Evolutionary conservation across 2,888 invertebrate species (phyloP).

Genomic region (Thymelicus lineola): DNA sequence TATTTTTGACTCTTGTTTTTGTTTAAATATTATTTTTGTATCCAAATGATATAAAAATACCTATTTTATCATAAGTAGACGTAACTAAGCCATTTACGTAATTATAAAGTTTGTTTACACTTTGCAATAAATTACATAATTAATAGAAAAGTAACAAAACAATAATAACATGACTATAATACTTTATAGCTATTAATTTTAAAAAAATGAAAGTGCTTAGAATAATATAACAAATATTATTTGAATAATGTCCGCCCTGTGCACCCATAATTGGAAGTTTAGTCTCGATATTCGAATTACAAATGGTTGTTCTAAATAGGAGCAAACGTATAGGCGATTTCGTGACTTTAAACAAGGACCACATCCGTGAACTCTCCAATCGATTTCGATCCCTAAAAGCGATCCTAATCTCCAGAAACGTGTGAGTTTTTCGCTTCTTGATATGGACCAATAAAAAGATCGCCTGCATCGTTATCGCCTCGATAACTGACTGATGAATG

Average conservation of each 20-base stretch:
- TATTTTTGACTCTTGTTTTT: too few species aligned
- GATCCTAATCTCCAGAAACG: slow-evolving; percentile 66
- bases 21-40: too few species aligned
- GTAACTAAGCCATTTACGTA: too few species aligned
- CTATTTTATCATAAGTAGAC: too few species aligned
- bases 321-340: slow-evolving; percentile 21
- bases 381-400: slow-evolving; percentile 37
- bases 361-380: slow-evolving; percentile 22
- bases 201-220: background rate
- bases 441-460: slow-evolving; percentile 56
- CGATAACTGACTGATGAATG: slow-evolving; percentile 83
- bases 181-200: too few species aligned
- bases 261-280: slow-evolving; percentile 22
- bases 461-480: slow-evolving; percentile 68
- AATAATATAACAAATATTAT: slow-evolving; percentile 23
- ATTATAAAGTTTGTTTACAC: too few species aligned
- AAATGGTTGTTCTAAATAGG: slow-evolving; percentile 22
- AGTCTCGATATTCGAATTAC: slow-evolving; percentile 17
- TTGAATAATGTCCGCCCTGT: slow-evolving; percentile 24
- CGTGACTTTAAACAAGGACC: slow-evolving; percentile 33
- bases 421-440: slow-evolving; percentile 55
- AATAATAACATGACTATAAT: too few species aligned
- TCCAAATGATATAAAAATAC: too few species aligned
- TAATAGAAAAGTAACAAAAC: too few species aligned
- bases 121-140: too few species aligned